Conservation (phyloP, 2,797 vertebrate species). For the Brachyalestes nurse region DNA sequence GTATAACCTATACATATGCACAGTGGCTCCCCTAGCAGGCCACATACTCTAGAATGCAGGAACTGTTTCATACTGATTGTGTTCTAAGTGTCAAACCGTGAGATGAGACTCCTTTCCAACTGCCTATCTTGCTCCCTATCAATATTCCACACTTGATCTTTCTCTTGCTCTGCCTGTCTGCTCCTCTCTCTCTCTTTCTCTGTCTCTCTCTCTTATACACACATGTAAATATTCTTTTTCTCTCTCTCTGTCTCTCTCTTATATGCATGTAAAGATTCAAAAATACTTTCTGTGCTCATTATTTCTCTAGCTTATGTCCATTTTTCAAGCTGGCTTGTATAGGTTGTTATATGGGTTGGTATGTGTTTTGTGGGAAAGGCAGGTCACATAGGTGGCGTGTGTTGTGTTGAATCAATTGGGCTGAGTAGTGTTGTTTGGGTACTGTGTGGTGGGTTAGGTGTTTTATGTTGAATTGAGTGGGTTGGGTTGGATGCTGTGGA, state of each 20-base stretch:
- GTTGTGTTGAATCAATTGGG: not conserved
- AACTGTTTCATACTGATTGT: slow-evolving; percentile 9
- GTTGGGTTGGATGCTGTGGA: not conserved
- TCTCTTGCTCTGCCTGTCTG: not conserved
- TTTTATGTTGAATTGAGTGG: not conserved
- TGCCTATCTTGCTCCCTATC: slow-evolving; percentile 62
- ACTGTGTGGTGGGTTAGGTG: not conserved
- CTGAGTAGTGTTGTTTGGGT: not conserved
- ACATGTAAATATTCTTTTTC: no score
- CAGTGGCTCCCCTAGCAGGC: not conserved
- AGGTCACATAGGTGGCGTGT: not conserved
- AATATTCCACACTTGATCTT: not conserved
- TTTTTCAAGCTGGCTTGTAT: not conserved
- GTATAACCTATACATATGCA: not conserved
- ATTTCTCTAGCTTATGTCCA: not conserved
- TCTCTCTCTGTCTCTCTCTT: not conserved
- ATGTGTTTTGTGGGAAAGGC: no score
- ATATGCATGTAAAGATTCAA: not conserved
- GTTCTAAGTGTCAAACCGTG: slow-evolving; percentile 9
- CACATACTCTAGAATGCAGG: not conserved
- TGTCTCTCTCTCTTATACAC: not conserved
- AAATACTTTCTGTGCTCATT: not conserved
- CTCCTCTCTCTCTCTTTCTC: not conserved
- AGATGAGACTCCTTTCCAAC: slow-evolving; percentile 51
- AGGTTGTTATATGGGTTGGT: not conserved